These are phyloP conservation scores for Dendrocincla fuliginosa DNA, from an alignment of 2,797 vertebrate genomes.

Conservation along the genomic window DNA sequence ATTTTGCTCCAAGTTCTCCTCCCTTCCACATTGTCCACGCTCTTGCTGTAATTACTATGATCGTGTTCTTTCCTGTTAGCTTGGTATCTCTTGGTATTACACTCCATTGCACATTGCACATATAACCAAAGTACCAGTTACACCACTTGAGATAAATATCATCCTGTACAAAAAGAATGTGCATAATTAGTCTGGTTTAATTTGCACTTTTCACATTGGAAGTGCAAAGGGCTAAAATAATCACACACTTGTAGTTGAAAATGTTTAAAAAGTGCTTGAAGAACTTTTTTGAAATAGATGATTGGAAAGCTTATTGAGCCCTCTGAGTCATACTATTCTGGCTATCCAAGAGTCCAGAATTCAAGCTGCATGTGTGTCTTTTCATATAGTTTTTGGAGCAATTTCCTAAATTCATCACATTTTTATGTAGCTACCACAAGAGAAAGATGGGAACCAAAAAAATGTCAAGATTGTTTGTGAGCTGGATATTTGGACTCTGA, in stretches of 20 bases:
- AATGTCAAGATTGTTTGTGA: background rate
- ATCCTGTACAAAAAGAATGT: conserved; percentile 20
- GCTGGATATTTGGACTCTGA: background rate
- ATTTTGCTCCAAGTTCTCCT: conserved; percentile 32
- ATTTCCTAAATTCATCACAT: background rate
- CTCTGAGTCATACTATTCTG: background rate
- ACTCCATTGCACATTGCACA: background rate
- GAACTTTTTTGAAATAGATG: background rate
- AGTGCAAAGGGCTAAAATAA: conserved; percentile 45
- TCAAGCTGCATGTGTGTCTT: background rate
- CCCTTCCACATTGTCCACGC: background rate
- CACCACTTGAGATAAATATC: conserved; percentile 23
- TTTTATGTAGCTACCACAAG: background rate
- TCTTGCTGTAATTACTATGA: background rate
- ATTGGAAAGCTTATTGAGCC: background rate
- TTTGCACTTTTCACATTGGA: conserved; percentile 3
- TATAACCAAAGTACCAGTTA: background rate
- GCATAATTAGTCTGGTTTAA: background rate
- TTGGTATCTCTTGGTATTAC: background rate
- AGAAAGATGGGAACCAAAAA: background rate
- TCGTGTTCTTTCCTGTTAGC: conserved; percentile 9
- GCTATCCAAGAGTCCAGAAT: conserved; percentile 12
- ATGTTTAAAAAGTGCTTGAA: conserved; percentile 9
- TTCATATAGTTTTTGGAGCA: background rate
- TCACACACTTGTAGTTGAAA: background rate